Base-by-base conservation (phyloP, 2,113 vertebrate genomes). In the Clarias magur region DNA sequence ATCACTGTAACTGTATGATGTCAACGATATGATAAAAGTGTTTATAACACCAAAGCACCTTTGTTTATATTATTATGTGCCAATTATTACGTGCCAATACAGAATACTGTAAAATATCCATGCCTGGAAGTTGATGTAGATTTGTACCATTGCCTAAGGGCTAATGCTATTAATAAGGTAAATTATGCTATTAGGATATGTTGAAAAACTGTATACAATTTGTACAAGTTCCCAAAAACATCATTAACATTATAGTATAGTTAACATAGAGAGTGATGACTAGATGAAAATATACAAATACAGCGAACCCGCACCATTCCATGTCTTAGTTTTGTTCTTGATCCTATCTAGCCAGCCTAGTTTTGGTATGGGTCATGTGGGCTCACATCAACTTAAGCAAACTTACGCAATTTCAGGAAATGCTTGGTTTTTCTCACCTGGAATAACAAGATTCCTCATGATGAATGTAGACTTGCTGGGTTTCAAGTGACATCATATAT, bases 381-480 rank as follows among this genome's bases (percentile, higher is more conserved):
- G 7, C 30, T 38, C 13, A 75, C 0, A 3, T 62, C 23, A 15
- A 27, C 8, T 13, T 76, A 48, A 63, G 38, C 57, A 15, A 75
- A 63, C 19, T 7, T 48, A 53, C 23, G 6, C 73, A 57, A 63
- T 68, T 17, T 0, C 60, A 56, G 48, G 19, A 54, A 79, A 85
- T 38, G 23, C 23, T 57, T 62, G 0, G 82, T 83, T 84, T 56
- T 8, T 84, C 6, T 81, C 56, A 34, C 10, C 85, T 48, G 38
- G 89, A 65, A 53, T 57, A 53, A 15, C 87, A 13, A 59, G 89
- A 84, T 91, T 89, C 81, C 85, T 23, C 53, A 56, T 17, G 76
- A 80, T 63, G 80, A 86, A 88, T 88, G 80, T 54, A 17, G 83
- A 59, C 27, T 81, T 80, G 53, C 79, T 76, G 30, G 85, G 59